phyloP scores from a whole-genome alignment of 2,888 invertebrate genomes.

The Lamellibrachia satsuma region DNA sequence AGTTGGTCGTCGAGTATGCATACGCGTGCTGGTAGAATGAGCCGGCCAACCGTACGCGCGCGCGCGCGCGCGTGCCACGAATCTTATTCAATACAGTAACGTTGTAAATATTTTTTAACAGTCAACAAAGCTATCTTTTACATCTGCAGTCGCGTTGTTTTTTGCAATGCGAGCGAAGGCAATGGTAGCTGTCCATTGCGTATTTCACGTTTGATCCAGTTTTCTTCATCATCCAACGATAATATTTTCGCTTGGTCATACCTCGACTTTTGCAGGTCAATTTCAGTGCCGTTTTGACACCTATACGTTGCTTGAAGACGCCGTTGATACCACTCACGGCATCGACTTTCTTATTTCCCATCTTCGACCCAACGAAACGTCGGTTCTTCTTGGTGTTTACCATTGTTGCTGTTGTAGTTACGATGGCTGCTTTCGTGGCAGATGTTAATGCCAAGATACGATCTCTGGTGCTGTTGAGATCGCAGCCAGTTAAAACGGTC shows the following conservation, averaged over 20 bases:
- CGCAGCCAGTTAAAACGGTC: not conserved
- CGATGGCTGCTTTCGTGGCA: not conserved
- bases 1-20: not conserved
- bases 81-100: not conserved
- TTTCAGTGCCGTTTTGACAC: not conserved
- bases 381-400: not conserved
- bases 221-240: constrained; percentile 6
- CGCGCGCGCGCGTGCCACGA: not conserved
- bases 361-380: not conserved
- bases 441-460: not conserved
- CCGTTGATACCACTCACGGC: not conserved
- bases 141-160: not conserved
- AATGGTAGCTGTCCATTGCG: not conserved
- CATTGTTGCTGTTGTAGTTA: constrained; percentile 6
- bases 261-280: not conserved
- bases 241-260: constrained; percentile 7
- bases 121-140: not conserved
- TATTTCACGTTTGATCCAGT: constrained; percentile 3
- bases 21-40: not conserved
- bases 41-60: not conserved
- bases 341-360: not conserved
- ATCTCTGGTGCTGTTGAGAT: not conserved
- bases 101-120: not conserved
- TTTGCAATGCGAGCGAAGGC: not conserved
- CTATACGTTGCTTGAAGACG: not conserved